Conservation (phyloP, 1,140 invertebrate genomes). For the Sycophaga agraensis region DNA sequence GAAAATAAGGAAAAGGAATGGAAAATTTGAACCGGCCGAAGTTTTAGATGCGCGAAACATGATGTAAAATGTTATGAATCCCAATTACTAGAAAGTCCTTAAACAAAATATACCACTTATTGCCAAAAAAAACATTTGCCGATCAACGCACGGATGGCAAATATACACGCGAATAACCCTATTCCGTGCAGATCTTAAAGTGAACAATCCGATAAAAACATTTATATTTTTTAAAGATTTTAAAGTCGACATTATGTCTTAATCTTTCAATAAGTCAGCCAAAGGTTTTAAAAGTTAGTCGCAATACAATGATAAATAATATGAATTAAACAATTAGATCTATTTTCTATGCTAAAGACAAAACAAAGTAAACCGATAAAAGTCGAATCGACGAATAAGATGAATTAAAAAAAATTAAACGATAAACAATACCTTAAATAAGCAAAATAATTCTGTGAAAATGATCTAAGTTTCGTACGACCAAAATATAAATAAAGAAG, state of each 20-base stretch:
- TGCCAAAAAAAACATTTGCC: conserved; percentile 8
- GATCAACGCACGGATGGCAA: background rate
- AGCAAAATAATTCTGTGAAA: conserved; percentile 28
- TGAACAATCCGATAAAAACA: conserved; percentile 16
- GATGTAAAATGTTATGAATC: background rate
- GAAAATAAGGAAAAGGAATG: background rate
- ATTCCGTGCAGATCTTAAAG: conserved; percentile 18
- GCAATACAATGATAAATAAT: conserved; percentile 13
- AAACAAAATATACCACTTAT: conserved; percentile 1
- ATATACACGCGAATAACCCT: conserved; percentile 7
- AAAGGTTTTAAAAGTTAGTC: conserved; percentile 20
- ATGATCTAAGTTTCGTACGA: conserved; percentile 36
- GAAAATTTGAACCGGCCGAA: background rate
- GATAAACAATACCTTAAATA: conserved; percentile 21
- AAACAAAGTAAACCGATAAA: background rate
- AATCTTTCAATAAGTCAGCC: conserved; percentile 16
- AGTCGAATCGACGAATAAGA: background rate
- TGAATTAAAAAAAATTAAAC: conserved; percentile 23
- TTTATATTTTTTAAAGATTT: conserved; percentile 30
- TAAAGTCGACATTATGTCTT: conserved; percentile 8
- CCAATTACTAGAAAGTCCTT: background rate
- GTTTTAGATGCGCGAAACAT: background rate
- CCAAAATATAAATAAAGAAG: conserved; percentile 40
- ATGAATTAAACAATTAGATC: conserved; percentile 5
- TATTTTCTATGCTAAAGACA: conserved; percentile 23